Evolutionary conservation across 2,888 invertebrate genomes (phyloP).

Genomic region (Hedya salicella): DNA sequence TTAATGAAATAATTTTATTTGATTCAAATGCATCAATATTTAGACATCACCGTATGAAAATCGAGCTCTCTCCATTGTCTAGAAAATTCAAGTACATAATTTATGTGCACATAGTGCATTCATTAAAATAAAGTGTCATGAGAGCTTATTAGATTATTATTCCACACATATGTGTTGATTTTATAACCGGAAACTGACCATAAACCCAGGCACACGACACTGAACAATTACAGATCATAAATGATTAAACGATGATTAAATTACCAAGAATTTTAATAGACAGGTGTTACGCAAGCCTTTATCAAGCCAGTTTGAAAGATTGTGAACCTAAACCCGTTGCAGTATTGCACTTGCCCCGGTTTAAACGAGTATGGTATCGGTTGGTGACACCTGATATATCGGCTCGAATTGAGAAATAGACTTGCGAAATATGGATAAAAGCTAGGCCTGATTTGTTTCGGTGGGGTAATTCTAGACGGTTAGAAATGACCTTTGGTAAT

Average conservation of each 20-base stretch:
- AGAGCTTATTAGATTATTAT: constrained; percentile 1
- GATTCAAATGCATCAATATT: no score
- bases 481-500: constrained; percentile 19
- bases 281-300: constrained; percentile 41
- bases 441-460: constrained; percentile 45
- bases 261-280: constrained; percentile 23
- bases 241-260: constrained; percentile 28
- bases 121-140: background rate
- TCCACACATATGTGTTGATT: constrained; percentile 1
- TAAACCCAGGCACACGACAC: constrained; percentile 16
- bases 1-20: no score
- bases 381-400: constrained; percentile 54
- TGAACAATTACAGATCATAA: constrained; percentile 23
- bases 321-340: constrained; percentile 37
- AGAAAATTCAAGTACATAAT: no score
- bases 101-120: background rate
- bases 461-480: constrained; percentile 19
- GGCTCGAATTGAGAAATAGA: constrained; percentile 40
- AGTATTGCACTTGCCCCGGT: constrained; percentile 59
- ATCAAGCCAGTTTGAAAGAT: constrained; percentile 39
- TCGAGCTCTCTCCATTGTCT: no score
- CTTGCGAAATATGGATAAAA: constrained; percentile 43
- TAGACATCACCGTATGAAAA: no score
- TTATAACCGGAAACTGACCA: constrained; percentile 24
- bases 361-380: constrained; percentile 48